A percentile compares a stretch with the other conserved stretches of the same genome.
These are phyloP conservation scores for Eudyptes chrysolophus DNA, from an alignment of 2,113 vertebrate species.

Conservation along the genomic window DNA sequence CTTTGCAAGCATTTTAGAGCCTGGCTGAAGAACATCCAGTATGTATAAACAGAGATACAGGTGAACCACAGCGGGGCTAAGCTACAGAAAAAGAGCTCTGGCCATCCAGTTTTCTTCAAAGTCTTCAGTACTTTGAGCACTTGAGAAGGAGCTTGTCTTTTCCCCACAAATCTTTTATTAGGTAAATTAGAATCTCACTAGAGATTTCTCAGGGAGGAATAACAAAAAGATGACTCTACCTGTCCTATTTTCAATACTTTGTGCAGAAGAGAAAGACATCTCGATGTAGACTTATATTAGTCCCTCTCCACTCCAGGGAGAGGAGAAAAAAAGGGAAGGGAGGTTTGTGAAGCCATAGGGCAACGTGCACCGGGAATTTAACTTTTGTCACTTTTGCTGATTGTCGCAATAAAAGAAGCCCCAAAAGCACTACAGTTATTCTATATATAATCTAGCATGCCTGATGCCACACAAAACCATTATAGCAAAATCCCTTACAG, in stretches of 20 bases:
- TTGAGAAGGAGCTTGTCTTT: neutral
- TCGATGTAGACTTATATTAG: neutral
- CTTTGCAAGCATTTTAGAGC: neutral
- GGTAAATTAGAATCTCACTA: neutral
- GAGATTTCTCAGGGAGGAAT: neutral
- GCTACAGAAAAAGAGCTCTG: neutral
- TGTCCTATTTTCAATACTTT: neutral
- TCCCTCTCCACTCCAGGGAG: neutral
- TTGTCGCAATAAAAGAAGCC: neutral
- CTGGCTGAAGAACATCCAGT: neutral
- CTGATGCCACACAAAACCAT: neutral
- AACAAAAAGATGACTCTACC: neutral
- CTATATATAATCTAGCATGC: neutral
- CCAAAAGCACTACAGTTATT: neutral
- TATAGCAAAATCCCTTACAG: neutral
- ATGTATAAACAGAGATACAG: neutral
- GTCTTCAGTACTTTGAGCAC: neutral
- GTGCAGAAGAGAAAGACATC: neutral
- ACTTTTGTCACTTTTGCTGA: neutral
- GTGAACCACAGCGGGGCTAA: neutral
- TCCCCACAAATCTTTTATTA: neutral
- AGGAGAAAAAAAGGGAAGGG: neutral
- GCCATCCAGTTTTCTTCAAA: neutral
- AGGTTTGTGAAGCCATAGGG: neutral
- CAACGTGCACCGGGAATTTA: accelerated